These are phyloP conservation scores for Corythucha ciliata DNA, from an alignment of 2,888 invertebrate species.

Conservation along the genomic window DNA sequence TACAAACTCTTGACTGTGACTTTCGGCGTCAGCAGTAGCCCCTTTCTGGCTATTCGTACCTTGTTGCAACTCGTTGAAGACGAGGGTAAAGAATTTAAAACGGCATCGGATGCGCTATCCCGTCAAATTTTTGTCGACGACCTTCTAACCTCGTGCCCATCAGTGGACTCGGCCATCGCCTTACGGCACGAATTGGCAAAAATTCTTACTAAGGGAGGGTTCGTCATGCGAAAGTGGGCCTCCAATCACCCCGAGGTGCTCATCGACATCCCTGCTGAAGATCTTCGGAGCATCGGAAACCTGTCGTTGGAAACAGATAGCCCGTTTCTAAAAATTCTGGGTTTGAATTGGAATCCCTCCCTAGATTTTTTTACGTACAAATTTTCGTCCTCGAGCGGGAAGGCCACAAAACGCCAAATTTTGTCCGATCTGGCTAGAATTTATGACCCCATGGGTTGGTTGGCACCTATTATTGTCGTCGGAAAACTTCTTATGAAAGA, in stretches of 20 bases:
- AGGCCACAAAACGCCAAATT: conserved; percentile 2
- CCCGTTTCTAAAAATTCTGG: conserved; percentile 8
- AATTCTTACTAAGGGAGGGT: background rate
- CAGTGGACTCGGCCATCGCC: background rate
- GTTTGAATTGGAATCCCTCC: conserved; percentile 5
- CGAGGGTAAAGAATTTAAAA: background rate
- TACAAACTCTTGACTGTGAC: conserved; percentile 5
- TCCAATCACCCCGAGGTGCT: background rate
- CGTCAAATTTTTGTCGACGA: conserved; percentile 10
- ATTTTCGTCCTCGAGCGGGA: background rate
- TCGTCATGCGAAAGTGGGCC: conserved; percentile 8
- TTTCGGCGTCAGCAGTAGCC: background rate
- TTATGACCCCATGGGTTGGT: conserved; percentile 10
- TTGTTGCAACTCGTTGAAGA: conserved; percentile 1
- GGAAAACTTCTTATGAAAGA: too few species aligned
- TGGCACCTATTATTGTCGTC: conserved; percentile 1
- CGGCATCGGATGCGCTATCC: background rate
- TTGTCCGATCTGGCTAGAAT: conserved; percentile 2
- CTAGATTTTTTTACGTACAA: conserved; percentile 6
- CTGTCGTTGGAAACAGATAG: background rate
- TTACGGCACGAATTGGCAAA: background rate
- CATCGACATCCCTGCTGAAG: too few species aligned
- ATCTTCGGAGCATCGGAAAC: too few species aligned
- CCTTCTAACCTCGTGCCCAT: background rate
- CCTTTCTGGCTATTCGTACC: conserved; percentile 11